Evolutionary conservation across 2,113 vertebrate species (phyloP).

Genomic region (Myrmophylax atrothorax): DNA sequence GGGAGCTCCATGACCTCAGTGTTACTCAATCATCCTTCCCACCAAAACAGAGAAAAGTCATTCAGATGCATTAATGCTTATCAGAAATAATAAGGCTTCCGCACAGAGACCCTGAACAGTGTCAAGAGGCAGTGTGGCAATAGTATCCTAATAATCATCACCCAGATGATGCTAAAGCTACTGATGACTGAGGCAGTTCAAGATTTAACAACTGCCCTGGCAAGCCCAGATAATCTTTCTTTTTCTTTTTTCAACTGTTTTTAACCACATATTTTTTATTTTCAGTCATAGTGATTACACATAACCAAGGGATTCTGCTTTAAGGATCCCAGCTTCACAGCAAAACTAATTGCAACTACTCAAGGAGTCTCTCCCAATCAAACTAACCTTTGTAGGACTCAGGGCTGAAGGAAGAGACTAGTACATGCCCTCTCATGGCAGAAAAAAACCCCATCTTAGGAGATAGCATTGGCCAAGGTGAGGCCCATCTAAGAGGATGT

Average conservation of each 20-base stretch:
- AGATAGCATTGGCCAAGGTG: background rate
- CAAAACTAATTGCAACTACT: background rate
- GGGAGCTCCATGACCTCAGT: conserved; percentile 53
- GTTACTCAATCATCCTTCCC: background rate
- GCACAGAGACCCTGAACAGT: conserved; percentile 11
- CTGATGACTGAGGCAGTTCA: background rate
- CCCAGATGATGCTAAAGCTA: background rate
- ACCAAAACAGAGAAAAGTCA: conserved; percentile 48
- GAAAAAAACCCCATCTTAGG: background rate
- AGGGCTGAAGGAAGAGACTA: background rate
- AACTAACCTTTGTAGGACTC: background rate
- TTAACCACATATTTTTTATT: background rate
- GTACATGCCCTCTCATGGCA: background rate
- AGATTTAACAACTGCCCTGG: background rate
- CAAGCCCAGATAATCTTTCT: background rate
- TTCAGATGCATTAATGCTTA: conserved; percentile 10
- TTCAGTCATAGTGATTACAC: background rate
- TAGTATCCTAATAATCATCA: background rate
- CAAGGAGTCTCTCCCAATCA: background rate
- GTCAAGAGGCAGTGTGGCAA: conserved; percentile 15
- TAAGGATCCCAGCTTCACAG: background rate
- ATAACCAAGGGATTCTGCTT: conserved; percentile 5
- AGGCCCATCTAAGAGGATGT: rapidly evolving
- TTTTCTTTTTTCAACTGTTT: background rate
- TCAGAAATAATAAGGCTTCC: conserved; percentile 37